Evolutionary conservation across 2,113 vertebrate genomes (phyloP).

Genomic region (Sinocyclocheilus anophthalmus): DNA sequence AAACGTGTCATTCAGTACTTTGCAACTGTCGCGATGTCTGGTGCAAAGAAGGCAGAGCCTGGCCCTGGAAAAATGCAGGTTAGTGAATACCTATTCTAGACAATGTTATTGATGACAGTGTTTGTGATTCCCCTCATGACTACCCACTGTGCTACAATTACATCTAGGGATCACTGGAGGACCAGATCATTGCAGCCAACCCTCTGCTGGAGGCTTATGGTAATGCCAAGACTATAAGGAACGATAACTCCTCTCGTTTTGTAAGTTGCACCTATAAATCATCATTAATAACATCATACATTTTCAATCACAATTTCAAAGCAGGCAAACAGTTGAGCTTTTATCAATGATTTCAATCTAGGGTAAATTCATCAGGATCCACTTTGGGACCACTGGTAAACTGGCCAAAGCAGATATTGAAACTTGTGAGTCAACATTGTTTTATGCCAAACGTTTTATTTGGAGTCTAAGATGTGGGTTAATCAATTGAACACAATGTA

Average conservation of each 20-base stretch:
- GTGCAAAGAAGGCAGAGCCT: conserved; percentile 59
- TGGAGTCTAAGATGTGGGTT: too few relatives aligned
- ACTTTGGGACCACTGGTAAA: too few relatives aligned
- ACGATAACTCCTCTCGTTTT: conserved; percentile 80
- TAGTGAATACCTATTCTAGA: not conserved
- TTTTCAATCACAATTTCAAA: conserved; percentile 54
- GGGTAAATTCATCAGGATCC: too few relatives aligned
- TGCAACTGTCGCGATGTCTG: conserved; percentile 68
- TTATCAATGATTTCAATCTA: too few relatives aligned
- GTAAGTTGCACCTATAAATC: conserved; percentile 63
- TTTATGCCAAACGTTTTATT: too few relatives aligned
- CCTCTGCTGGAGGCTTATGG: conserved; percentile 43
- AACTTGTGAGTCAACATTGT: conserved; percentile 38
- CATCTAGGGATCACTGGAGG: too few relatives aligned
- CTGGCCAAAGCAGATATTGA: conserved; percentile 81
- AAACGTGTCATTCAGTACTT: too few relatives aligned
- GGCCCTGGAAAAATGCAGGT: conserved; percentile 83
- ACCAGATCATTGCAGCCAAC: conserved; percentile 72
- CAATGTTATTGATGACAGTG: not conserved
- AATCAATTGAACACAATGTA: too few relatives aligned
- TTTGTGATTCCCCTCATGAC: not conserved
- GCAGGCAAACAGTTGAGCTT: not conserved
- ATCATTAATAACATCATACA: not conserved
- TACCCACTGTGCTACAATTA: not conserved
- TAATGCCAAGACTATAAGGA: conserved; percentile 82